phyloP scores from a whole-genome alignment of 1,140 invertebrate genomes.

The Vollenhovia emeryi region DNA sequence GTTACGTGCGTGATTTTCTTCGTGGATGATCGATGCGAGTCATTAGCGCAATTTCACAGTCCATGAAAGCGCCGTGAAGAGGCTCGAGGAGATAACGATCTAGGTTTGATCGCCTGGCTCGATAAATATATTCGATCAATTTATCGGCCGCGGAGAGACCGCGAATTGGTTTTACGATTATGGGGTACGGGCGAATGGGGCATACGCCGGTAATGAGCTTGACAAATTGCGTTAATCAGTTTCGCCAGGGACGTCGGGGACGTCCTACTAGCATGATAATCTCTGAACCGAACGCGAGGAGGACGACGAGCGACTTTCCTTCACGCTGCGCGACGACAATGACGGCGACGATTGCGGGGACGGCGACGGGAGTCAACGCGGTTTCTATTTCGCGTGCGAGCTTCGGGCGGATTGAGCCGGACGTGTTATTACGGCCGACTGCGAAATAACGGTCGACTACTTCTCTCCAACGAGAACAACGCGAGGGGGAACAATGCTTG shows the following conservation, averaged over 20 bases:
- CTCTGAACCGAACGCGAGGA: conserved; percentile 17
- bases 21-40: not conserved
- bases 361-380: conserved; percentile 17
- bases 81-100: not conserved
- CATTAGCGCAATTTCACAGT: not conserved
- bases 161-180: not conserved
- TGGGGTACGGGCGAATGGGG: too few species aligned
- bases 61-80: not conserved
- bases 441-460: conserved; percentile 9
- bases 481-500: not conserved
- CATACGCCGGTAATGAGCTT: not conserved
- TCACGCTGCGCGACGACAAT: not conserved
- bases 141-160: not conserved
- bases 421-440: conserved; percentile 15
- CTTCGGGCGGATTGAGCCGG: not conserved
- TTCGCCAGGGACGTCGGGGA: not conserved
- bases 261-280: conserved; percentile 55
- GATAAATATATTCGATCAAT: conserved; percentile 1
- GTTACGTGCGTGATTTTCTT: not conserved
- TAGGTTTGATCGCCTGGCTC: not conserved
- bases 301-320: not conserved
- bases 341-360: not conserved
- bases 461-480: not conserved
- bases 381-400: conserved; percentile 25
- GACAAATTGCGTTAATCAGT: conserved; percentile 13